phyloP scores from a whole-genome alignment of 64 coral and sea anemone species.

The Montipora efflorescens region DNA sequence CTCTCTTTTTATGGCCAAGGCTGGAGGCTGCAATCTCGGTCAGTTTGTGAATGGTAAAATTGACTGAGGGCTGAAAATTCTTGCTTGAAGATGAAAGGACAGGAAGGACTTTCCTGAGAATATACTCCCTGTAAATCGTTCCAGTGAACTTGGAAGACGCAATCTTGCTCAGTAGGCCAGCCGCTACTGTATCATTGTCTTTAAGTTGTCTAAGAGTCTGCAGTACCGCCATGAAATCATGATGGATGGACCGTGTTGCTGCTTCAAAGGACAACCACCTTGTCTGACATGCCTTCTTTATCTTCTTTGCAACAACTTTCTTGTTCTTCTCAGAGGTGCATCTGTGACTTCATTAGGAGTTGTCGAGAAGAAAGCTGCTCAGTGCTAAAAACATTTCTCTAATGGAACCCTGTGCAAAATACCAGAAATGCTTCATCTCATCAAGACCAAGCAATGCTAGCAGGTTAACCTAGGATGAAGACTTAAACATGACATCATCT shows the following conservation, averaged over 20 bases:
- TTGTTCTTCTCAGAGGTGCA: slow-evolving; percentile 15
- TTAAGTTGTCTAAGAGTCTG: neutral
- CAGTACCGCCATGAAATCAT: neutral
- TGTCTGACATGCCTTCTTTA: slow-evolving; percentile 15
- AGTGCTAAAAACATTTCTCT: slow-evolving; percentile 51
- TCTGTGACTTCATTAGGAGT: slow-evolving; percentile 52
- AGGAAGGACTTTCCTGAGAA: neutral
- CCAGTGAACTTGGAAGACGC: slow-evolving; percentile 8
- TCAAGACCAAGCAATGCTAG: slow-evolving; percentile 19
- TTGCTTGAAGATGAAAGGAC: slow-evolving; percentile 15
- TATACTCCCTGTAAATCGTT: neutral
- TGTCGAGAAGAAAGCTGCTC: neutral
- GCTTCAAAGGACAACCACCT: slow-evolving; percentile 22
- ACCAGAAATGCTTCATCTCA: slow-evolving; percentile 47
- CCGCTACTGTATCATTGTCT: neutral
- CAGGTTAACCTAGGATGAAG: slow-evolving; percentile 32
- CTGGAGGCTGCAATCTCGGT: neutral
- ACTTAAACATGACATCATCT: slow-evolving; percentile 60
- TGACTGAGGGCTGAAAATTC: slow-evolving; percentile 18
- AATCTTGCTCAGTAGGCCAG: slow-evolving; percentile 7
- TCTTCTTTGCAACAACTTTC: slow-evolving; percentile 25
- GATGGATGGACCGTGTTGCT: neutral
- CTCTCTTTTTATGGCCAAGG: neutral
- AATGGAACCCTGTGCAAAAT: slow-evolving; percentile 23
- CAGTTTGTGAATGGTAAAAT: neutral